Evolutionary conservation across 1,140 invertebrate species (phyloP).

Genomic region (Drosophila guanche): DNA sequence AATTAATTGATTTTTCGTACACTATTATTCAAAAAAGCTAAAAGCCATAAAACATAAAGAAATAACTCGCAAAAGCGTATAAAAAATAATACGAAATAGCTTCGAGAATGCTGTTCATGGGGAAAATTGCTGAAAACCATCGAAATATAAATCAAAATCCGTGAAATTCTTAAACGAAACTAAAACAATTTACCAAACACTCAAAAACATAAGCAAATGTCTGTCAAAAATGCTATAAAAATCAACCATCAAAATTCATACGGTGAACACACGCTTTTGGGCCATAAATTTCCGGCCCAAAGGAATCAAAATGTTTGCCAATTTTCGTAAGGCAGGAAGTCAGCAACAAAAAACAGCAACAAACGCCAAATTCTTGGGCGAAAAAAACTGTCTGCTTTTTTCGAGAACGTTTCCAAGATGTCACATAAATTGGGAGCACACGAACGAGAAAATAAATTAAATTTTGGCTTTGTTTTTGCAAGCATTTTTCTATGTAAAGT

Average conservation of each 20-base stretch:
- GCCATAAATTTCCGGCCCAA: slow-evolving; percentile 20
- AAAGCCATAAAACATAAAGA: no score
- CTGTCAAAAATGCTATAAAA: background rate
- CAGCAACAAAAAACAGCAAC: slow-evolving; percentile 36
- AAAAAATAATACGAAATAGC: no score
- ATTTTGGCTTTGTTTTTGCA: slow-evolving; percentile 35
- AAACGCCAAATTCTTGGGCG: slow-evolving; percentile 7
- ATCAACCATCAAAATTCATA: no score
- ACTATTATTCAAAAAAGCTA: no score
- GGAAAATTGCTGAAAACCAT: no score
- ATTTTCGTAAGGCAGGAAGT: slow-evolving; percentile 30
- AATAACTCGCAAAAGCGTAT: no score
- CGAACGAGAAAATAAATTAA: slow-evolving; percentile 33
- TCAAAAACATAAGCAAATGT: slow-evolving; percentile 3
- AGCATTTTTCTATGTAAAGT: slow-evolving; percentile 60
- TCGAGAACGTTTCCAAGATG: slow-evolving; percentile 50
- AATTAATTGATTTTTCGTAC: no score
- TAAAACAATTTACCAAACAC: background rate
- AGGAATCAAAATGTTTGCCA: slow-evolving; percentile 26
- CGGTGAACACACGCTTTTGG: no score
- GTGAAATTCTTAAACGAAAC: background rate
- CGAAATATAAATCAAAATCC: background rate
- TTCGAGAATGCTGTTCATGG: no score
- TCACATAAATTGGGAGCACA: slow-evolving; percentile 71
- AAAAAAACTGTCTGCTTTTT: no score